These are phyloP conservation scores for Syngnathus acus DNA, from an alignment of 2,797 vertebrate species.

Conservation along the genomic window DNA sequence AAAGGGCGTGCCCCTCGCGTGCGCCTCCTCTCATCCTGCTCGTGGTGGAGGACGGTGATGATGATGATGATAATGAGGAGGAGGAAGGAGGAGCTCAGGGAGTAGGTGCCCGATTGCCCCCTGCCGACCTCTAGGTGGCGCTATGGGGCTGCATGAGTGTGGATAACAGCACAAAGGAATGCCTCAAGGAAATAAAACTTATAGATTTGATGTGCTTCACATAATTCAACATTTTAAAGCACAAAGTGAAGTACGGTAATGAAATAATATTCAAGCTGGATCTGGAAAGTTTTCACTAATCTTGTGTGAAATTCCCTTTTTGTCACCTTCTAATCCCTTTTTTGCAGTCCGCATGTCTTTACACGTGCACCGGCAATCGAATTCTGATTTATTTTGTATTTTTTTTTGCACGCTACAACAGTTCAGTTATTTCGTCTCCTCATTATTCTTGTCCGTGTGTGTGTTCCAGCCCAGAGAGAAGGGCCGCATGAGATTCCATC, in stretches of 20 bases:
- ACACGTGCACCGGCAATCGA: background rate
- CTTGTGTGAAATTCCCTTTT: slow-evolving; percentile 7
- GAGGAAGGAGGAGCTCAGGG: slow-evolving; percentile 73
- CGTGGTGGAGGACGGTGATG: slow-evolving; percentile 45
- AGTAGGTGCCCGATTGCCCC: slow-evolving; percentile 53
- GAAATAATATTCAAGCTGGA: background rate
- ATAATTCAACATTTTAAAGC: no score
- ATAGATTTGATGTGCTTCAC: no score
- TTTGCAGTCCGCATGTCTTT: background rate
- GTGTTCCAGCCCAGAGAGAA: slow-evolving; percentile 87
- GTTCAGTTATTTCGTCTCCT: background rate
- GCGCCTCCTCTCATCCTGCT: slow-evolving; percentile 73
- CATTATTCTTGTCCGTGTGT: background rate
- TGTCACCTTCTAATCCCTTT: background rate
- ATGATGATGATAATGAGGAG: slow-evolving; percentile 38
- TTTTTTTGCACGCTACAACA: background rate
- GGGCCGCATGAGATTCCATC: slow-evolving; percentile 94
- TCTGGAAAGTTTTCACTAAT: slow-evolving; percentile 16
- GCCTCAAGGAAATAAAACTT: background rate
- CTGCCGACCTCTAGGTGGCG: slow-evolving; percentile 30
- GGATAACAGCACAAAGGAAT: background rate
- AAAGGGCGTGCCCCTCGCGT: slow-evolving; percentile 54
- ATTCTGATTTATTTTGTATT: background rate
- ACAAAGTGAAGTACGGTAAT: background rate
- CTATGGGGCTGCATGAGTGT: slow-evolving; percentile 57